These are phyloP conservation scores for Struthio camelus DNA, from an alignment of 2,113 vertebrate species.

Conservation along the genomic window DNA sequence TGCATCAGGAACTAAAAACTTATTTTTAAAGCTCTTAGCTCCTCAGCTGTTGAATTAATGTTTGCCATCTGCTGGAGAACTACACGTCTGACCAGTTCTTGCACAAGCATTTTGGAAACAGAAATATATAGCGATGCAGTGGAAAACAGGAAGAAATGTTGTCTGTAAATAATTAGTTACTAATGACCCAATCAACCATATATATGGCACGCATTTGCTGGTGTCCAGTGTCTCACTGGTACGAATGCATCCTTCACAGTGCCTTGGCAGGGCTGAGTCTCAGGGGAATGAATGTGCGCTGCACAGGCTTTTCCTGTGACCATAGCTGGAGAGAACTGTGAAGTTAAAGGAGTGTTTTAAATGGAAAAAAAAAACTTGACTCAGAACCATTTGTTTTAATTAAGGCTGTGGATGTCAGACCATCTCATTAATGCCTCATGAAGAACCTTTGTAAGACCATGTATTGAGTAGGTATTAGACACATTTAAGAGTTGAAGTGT, in stretches of 20 bases:
- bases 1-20: neutral
- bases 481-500: neutral
- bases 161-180: neutral
- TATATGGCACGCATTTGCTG: neutral
- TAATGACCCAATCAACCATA: too few relatives aligned
- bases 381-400: neutral
- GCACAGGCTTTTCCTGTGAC: neutral
- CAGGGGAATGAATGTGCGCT: too few relatives aligned
- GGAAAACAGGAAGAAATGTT: neutral
- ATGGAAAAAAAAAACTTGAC: neutral
- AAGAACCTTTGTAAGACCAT: neutral
- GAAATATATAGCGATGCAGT: neutral
- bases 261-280: neutral
- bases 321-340: too few relatives aligned
- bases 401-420: neutral
- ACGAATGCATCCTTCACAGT: neutral
- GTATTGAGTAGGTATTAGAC: neutral
- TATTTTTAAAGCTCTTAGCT: neutral
- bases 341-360: neutral
- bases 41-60: neutral
- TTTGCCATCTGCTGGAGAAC: neutral
- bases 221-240: accelerated
- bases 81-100: neutral
- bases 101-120: neutral
- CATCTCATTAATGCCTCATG: neutral